Conservation (phyloP, 2,888 invertebrate genomes). For the Griposia aprilina region DNA sequence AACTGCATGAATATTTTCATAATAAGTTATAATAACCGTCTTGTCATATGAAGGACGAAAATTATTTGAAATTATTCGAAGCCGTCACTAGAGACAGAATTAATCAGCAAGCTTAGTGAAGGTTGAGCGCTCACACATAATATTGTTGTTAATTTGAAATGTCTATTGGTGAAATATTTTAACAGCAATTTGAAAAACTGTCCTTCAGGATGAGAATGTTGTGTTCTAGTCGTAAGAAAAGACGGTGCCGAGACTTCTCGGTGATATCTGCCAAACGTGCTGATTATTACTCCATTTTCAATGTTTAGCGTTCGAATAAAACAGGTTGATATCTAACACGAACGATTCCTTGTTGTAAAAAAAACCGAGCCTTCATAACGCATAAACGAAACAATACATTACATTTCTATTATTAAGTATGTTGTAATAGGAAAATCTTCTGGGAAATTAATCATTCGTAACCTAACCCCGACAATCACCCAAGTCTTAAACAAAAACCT, state of each 20-base stretch:
- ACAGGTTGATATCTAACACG: background rate
- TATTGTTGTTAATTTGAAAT: slow-evolving; percentile 1
- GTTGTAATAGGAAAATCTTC: background rate
- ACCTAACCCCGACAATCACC: background rate
- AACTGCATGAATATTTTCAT: slow-evolving; percentile 12
- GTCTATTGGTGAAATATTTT: background rate
- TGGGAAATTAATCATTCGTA: background rate
- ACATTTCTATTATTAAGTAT: background rate
- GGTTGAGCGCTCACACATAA: background rate
- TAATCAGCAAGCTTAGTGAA: slow-evolving; percentile 18
- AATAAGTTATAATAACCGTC: background rate
- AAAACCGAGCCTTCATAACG: background rate
- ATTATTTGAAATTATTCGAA: slow-evolving; percentile 37
- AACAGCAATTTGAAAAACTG: background rate
- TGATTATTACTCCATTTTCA: background rate
- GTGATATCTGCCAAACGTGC: background rate
- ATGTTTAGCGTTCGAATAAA: background rate
- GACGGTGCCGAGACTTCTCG: background rate
- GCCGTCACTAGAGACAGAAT: slow-evolving; percentile 19
- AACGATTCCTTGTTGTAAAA: background rate
- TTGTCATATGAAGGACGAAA: background rate
- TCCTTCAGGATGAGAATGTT: background rate
- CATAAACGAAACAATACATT: background rate
- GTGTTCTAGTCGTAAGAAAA: too few relatives aligned
- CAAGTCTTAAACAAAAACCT: background rate